Evolutionary conservation across 2,888 invertebrate genomes (phyloP).

Genomic region (Junonia oenone): DNA sequence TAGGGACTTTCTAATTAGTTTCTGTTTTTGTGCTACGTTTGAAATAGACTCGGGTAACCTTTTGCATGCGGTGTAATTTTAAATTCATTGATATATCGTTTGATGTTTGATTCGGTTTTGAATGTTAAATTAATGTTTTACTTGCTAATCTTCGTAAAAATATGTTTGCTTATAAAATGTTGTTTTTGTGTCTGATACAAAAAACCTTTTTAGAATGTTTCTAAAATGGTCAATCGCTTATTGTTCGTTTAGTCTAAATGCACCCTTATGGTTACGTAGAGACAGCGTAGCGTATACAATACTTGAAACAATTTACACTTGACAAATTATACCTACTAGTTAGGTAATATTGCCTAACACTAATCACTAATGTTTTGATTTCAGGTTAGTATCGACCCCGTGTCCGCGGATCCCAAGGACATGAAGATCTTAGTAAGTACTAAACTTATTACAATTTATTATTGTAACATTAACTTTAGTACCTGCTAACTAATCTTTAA

Average conservation of each 20-base stretch:
- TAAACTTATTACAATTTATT: constrained; percentile 41
- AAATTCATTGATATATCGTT: constrained; percentile 10
- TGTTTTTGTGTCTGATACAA: too few relatives aligned
- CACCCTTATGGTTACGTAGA: too few relatives aligned
- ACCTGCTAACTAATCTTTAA: constrained; percentile 30
- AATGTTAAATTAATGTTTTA: not conserved
- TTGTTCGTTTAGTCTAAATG: too few relatives aligned
- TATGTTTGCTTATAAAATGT: not conserved
- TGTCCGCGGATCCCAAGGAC: constrained; percentile 74
- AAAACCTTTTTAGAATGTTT: too few relatives aligned
- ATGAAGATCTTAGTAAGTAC: constrained; percentile 79
- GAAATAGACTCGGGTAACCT: constrained; percentile 38
- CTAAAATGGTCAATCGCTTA: too few relatives aligned
- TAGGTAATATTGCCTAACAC: too few relatives aligned
- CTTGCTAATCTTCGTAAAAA: not conserved
- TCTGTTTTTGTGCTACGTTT: constrained; percentile 47
- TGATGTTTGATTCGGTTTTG: not conserved
- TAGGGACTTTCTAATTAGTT: constrained; percentile 75
- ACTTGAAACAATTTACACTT: too few relatives aligned
- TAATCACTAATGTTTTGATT: constrained; percentile 27
- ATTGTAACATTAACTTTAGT: constrained; percentile 30
- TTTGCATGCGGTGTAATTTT: constrained; percentile 14
- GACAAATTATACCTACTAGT: too few relatives aligned
- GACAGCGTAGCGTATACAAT: too few relatives aligned
- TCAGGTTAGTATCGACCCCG: constrained; percentile 77